Base-by-base conservation (phyloP, 1,140 invertebrate genomes). In the Rhynchophorus ferrugineus region DNA sequence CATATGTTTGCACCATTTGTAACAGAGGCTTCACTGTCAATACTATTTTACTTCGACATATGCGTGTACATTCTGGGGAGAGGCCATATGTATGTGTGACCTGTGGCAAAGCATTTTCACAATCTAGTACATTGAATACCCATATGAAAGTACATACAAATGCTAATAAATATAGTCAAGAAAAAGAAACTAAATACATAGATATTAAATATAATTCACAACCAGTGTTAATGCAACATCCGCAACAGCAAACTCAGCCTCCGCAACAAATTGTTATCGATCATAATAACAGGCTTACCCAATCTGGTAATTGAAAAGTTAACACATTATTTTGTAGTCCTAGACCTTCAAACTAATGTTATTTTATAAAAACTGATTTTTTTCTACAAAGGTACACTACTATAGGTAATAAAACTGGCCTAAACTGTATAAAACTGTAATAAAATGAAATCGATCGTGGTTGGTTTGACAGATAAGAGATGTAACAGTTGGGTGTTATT, bases 1-100 rank as follows among this genome's bases (percentile, higher is more conserved):
- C 81, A 2, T 82, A 80, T 59, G 74, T 74, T 51, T 84, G 82
- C 61, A 73, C 72, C 48, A 71, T 82, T 35, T 84, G 82, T 66
- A 75, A 77, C 51, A 69, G 75, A 48, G 72, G 72, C 2, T 78
- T 77, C 56, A 73, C 75, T 34, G 71, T 74, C 11, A 72, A 69
- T 53, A 72, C 80, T 7, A 69, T 70, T 39, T 50, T 72, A 35
- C 51, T 70, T 22, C 46, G 69, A 2, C 70, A 72, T 44, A 68
- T 69, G 64, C 54, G 65, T 14, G 65, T 69, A 1, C 70, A 85
- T 67, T 83, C 82, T 13, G 82, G 75, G 11, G 74, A 76, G 59
- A 69, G 75, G 44, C 76, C 75, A 1, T 78, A 75, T 54, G 73
- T 77, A 24, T 82, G 80, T 64, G 74, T 78, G 29, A 73, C 72